Conservation (phyloP, 2,888 invertebrate species). For the Salpingus planirostris region DNA sequence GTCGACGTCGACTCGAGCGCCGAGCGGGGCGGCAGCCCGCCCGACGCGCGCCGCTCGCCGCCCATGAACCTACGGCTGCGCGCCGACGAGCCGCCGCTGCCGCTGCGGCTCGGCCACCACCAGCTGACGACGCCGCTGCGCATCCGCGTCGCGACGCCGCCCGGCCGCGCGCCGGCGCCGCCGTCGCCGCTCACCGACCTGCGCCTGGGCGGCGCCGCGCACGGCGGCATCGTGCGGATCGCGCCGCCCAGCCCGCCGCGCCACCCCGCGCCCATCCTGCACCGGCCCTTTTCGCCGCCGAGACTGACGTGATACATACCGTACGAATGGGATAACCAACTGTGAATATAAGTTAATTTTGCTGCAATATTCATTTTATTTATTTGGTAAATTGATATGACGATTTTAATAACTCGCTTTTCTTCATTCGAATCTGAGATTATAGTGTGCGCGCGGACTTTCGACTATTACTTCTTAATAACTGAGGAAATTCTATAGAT, state of each 20-base stretch:
- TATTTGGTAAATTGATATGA: no score
- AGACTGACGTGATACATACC: slow-evolving; percentile 41
- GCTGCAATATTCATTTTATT: slow-evolving; percentile 25
- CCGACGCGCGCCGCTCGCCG: slow-evolving; percentile 29
- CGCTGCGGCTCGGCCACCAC: slow-evolving; percentile 31
- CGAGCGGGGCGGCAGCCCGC: slow-evolving; percentile 26
- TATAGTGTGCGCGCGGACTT: no score
- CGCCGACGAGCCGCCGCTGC: slow-evolving; percentile 29
- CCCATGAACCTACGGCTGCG: slow-evolving; percentile 36
- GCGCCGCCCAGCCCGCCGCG: slow-evolving; percentile 34
- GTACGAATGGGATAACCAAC: slow-evolving; percentile 20
- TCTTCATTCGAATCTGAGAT: no score
- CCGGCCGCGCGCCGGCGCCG: slow-evolving; percentile 21
- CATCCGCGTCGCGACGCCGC: slow-evolving; percentile 36
- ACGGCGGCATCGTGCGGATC: slow-evolving; percentile 38
- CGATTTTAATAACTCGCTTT: no score
- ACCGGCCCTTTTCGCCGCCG: slow-evolving; percentile 41
- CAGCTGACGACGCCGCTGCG: slow-evolving; percentile 35
- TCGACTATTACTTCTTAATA: no score
- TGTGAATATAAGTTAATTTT: slow-evolving; percentile 20
- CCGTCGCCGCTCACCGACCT: slow-evolving; percentile 30
- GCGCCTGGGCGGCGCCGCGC: slow-evolving; percentile 16
- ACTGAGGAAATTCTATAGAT: no score
- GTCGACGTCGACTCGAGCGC: slow-evolving; percentile 33
- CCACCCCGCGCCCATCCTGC: slow-evolving; percentile 32